Base-by-base conservation (phyloP, 2,888 invertebrate species). In the Glyphotaelius pellucidus region DNA sequence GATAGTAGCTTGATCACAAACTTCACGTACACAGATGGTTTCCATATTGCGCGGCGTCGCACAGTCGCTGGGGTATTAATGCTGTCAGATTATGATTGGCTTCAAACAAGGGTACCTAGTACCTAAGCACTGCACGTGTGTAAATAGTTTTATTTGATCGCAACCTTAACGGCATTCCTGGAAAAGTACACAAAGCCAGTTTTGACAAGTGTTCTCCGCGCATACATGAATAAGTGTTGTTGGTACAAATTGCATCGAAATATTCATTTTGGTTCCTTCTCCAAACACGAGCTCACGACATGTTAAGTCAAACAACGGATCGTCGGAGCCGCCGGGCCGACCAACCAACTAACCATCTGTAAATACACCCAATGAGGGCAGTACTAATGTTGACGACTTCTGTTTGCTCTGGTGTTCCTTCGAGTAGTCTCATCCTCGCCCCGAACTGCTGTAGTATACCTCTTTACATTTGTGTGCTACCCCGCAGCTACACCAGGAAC, bases 281-380 rank as follows among this genome's bases (percentile, higher is more conserved):
- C 35, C 85, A 85, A 88, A 88, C 88, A 88, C 31, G 19, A 32
- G 32, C 88, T 79, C 88, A 25, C 88, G 67, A 79, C 88, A 88
- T 38, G 88, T 88, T 79, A 88, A 67, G 67, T 79, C 88, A 79
- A 79, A 79, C 88, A 88, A 30, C 19, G 31, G n/a, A 32, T 31
- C 86, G 47, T n/a, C n/a, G 88, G 25, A 32, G 88, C 85, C 52
- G 86, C 86, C 15, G 80, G 12, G 80, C 14, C 80, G 12, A 31
- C 30, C n/a, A 31, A 19, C 31, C 30, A 86, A 32, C 88, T 88
- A 88, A 88, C 88, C 19, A 88, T 79, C 25, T 88, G 88, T 88
- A 88, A 88, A 88, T 67, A 88, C 4, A 19, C 83, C 5, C 88
- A 88, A 88, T 88, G 88, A 88, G 88, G 79, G 67, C 67, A 79